Evolutionary conservation across 2,888 invertebrate genomes (phyloP).

Genomic region (Lasioglossum vierecki): DNA sequence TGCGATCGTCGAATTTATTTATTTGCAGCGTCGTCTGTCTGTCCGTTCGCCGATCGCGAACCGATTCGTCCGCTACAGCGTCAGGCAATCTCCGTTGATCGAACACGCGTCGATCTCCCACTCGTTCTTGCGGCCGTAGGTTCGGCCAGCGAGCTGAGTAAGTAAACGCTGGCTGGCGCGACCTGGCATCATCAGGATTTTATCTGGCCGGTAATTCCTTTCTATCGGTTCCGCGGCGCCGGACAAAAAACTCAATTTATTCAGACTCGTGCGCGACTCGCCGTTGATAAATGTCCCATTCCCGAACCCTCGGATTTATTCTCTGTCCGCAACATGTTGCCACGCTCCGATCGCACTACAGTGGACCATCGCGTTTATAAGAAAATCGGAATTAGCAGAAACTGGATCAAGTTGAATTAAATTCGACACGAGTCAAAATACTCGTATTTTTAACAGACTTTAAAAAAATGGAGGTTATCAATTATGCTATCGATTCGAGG

Average conservation of each 20-base stretch:
- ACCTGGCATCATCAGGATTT: conserved; percentile 70
- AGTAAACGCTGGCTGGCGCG: conserved; percentile 61
- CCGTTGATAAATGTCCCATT: conserved; percentile 38
- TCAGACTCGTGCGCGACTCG: conserved; percentile 25
- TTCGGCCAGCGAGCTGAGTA: conserved; percentile 56
- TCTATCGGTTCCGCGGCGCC: conserved; percentile 51
- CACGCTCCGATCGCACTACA: background rate
- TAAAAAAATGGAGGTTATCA: too few species aligned
- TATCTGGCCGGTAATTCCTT: conserved; percentile 66
- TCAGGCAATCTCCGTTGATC: conserved; percentile 54
- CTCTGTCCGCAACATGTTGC: conserved; percentile 38
- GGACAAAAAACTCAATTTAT: conserved; percentile 58
- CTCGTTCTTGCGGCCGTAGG: conserved; percentile 16
- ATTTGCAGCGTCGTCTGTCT: conserved; percentile 16
- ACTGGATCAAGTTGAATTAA: background rate
- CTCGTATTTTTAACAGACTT: too few species aligned
- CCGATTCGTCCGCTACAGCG: conserved; percentile 24
- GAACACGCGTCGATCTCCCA: conserved; percentile 34
- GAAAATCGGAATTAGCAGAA: background rate
- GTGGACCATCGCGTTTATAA: background rate
- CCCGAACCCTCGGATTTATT: conserved; percentile 19
- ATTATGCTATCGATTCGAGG: too few species aligned
- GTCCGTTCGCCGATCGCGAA: conserved; percentile 48
- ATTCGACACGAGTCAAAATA: too few species aligned
- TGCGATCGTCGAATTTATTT: background rate